Conservation (phyloP, 2,888 invertebrate genomes). For the Nezara viridula region DNA sequence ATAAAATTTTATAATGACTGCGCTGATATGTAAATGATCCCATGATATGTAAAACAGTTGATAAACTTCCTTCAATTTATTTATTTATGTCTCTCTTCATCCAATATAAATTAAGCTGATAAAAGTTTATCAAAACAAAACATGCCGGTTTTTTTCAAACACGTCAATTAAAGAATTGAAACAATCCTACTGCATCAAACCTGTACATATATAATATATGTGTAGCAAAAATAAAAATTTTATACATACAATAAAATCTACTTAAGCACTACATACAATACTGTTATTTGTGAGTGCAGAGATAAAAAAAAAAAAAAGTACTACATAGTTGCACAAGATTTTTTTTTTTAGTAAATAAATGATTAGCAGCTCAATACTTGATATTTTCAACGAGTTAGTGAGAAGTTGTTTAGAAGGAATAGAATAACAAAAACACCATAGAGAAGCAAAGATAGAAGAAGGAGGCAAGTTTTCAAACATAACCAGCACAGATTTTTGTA, state of each 20-base stretch:
- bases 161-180: too few relatives aligned
- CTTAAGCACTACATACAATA: neutral
- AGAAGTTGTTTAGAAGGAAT: neutral
- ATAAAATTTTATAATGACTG: too few relatives aligned
- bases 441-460: neutral
- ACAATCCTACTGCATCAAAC: too few relatives aligned
- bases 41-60: too few relatives aligned
- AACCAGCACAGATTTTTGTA: conserved; percentile 2
- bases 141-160: too few relatives aligned
- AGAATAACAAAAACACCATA: neutral
- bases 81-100: too few relatives aligned
- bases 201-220: too few relatives aligned
- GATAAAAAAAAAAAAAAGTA: neutral
- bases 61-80: too few relatives aligned
- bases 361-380: neutral
- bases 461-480: neutral
- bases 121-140: too few relatives aligned
- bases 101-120: too few relatives aligned
- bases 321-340: neutral
- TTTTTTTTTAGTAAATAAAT: neutral
- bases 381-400: neutral
- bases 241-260: neutral
- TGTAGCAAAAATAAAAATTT: neutral
- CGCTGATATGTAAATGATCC: too few relatives aligned
- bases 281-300: neutral